These are phyloP conservation scores for Callithrix jacchus DNA, from an alignment of 2,113 vertebrate genomes.

Conservation along the genomic window DNA sequence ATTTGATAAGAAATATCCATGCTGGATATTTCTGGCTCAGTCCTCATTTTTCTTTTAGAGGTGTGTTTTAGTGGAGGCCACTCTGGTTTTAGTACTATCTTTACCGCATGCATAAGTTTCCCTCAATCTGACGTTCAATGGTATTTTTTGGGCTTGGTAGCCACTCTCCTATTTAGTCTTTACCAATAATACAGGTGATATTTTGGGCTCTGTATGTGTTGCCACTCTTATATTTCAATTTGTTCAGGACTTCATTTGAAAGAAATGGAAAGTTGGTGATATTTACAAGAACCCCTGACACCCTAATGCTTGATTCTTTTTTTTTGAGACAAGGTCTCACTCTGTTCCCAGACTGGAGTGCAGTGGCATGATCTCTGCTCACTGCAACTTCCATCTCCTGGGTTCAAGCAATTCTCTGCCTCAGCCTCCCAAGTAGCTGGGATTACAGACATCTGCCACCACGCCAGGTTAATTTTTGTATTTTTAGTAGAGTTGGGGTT, in stretches of 20 bases:
- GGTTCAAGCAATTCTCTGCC: too few relatives aligned
- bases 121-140: not conserved
- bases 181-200: not conserved
- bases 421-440: too few relatives aligned
- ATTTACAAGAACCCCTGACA: not conserved
- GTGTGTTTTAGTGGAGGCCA: not conserved
- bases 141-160: not conserved
- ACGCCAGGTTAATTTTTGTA: too few relatives aligned
- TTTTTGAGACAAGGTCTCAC: not conserved
- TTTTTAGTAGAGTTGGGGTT: too few relatives aligned
- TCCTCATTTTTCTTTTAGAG: not conserved
- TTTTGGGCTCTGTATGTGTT: not conserved
- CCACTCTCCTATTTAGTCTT: not conserved
- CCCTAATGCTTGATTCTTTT: not conserved
- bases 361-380: too few relatives aligned
- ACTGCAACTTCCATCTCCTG: too few relatives aligned
- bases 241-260: not conserved
- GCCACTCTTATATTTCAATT: not conserved
- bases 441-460: too few relatives aligned
- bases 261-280: not conserved
- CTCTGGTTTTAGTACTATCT: not conserved
- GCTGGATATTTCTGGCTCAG: not conserved
- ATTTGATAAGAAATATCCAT: not conserved
- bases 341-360: too few relatives aligned
- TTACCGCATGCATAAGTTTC: rapidly evolving